These are phyloP conservation scores for Apaloderma vittatum DNA, from an alignment of 2,113 vertebrate species.

Conservation along the genomic window DNA sequence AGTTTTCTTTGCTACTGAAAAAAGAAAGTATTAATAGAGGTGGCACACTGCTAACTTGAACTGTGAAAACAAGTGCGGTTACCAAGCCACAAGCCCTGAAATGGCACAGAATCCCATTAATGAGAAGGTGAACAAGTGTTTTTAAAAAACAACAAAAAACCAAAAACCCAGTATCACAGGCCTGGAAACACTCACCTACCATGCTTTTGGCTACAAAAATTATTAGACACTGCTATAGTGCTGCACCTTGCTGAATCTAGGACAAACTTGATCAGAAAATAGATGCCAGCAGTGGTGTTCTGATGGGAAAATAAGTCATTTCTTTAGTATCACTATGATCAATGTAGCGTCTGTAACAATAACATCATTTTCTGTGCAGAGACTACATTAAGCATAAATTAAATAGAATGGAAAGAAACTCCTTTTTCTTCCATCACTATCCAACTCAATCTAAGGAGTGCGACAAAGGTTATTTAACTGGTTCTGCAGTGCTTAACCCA, in stretches of 20 bases:
- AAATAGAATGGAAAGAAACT: not conserved
- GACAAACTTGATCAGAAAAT: not conserved
- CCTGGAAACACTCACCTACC: not conserved
- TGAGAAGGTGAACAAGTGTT: not conserved
- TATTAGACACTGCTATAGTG: accelerated
- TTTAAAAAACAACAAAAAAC: not conserved
- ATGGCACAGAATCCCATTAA: not conserved
- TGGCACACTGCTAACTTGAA: not conserved
- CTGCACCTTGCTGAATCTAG: not conserved
- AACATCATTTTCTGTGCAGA: not conserved
- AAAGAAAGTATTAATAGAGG: not conserved
- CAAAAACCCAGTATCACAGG: not conserved
- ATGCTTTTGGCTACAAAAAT: not conserved
- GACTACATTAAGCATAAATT: not conserved
- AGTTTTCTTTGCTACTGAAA: not conserved
- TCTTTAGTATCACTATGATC: not conserved
- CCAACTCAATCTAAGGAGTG: not conserved
- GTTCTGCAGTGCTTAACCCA: not conserved
- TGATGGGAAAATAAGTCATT: not conserved
- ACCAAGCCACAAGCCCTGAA: not conserved
- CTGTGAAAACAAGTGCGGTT: not conserved
- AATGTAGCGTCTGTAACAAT: not conserved
- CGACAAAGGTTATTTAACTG: not conserved
- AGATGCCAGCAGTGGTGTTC: not conserved
- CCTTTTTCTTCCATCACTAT: not conserved